A percentile compares a stretch with the other conserved stretches of the same genome.
These are phyloP conservation scores for Myotis lucifugus DNA, from an alignment of 2,113 vertebrate species.

Conservation along the genomic window DNA sequence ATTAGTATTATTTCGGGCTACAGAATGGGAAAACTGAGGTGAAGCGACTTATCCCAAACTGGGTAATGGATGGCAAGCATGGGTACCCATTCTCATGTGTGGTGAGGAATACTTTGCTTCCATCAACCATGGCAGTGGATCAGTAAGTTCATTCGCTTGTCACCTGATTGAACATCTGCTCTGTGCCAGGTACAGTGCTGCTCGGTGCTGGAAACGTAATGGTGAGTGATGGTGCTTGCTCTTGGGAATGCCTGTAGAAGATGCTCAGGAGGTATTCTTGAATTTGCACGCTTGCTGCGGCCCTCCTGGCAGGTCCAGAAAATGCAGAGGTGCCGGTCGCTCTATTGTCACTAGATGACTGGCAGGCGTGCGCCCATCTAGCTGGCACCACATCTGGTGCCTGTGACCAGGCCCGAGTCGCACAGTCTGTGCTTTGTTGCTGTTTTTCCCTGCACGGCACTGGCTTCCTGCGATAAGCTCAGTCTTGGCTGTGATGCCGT, in stretches of 20 bases:
- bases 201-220: not conserved
- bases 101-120: not conserved
- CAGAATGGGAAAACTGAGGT: not conserved
- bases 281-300: not conserved
- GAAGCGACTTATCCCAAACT: not conserved
- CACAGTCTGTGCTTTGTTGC: not conserved
- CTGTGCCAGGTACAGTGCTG: not conserved
- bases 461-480: slow-evolving; percentile 24
- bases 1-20: not conserved
- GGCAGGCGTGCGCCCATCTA: not conserved
- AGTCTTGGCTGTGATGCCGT: not conserved
- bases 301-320: not conserved
- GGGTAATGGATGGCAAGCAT: not conserved
- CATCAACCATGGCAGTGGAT: too few relatives aligned
- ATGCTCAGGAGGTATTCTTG: not conserved
- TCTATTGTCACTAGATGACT: not conserved
- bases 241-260: not conserved
- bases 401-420: not conserved
- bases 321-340: not conserved
- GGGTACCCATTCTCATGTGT: not conserved
- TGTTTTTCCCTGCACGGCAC: fast-evolving
- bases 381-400: not conserved
- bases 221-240: not conserved
- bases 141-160: not conserved
- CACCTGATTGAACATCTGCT: fast-evolving